These are phyloP conservation scores for Agrypnus murinus DNA, from an alignment of 2,888 invertebrate genomes.

Conservation along the genomic window DNA sequence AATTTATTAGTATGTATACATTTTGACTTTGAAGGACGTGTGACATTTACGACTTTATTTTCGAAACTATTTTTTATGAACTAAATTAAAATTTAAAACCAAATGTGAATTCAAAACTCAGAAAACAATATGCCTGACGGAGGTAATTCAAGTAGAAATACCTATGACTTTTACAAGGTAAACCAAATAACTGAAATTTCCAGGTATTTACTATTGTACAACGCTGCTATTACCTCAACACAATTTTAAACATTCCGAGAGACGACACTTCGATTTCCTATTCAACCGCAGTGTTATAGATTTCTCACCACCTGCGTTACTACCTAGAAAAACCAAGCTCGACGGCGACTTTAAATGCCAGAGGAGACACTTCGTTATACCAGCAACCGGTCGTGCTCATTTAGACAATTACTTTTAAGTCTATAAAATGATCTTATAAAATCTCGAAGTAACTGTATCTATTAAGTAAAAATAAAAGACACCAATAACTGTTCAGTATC, in stretches of 20 bases:
- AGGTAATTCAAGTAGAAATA: too few relatives aligned
- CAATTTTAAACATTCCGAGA: constrained; percentile 39
- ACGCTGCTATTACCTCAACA: constrained; percentile 39
- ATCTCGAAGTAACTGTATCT: too few relatives aligned
- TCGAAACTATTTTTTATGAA: too few relatives aligned
- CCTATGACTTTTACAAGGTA: background rate
- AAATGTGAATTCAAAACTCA: background rate
- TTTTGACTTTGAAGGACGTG: too few relatives aligned
- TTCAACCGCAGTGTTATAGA: constrained; percentile 44
- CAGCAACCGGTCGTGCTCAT: constrained; percentile 37
- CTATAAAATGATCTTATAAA: too few relatives aligned
- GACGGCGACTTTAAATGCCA: constrained; percentile 22
- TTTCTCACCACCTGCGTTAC: constrained; percentile 35
- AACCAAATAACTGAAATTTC: too few relatives aligned
- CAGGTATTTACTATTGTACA: constrained; percentile 31
- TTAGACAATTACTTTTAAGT: constrained; percentile 50
- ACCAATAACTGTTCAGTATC: too few relatives aligned
- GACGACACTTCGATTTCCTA: constrained; percentile 43
- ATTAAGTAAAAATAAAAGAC: too few relatives aligned
- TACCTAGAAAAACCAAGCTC: constrained; percentile 34
- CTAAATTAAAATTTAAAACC: background rate
- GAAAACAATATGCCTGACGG: constrained; percentile 26
- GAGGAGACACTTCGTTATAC: constrained; percentile 46
- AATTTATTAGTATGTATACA: too few relatives aligned
- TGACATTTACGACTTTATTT: too few relatives aligned